Evolutionary conservation across 1,140 invertebrate genomes (phyloP).

Genomic region (Anastatus disparis): DNA sequence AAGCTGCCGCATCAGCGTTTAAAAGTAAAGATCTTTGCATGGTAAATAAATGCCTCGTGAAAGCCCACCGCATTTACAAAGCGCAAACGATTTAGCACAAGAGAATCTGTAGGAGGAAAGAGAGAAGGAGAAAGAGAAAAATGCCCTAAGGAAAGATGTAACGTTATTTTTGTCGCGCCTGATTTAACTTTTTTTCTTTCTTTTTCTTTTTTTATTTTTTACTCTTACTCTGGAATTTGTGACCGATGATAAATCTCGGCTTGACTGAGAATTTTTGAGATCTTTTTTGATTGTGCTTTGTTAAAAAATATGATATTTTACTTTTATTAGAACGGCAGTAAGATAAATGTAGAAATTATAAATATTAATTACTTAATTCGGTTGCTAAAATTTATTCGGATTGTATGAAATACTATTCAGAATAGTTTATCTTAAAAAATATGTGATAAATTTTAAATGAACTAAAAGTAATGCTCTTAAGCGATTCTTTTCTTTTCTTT

Average conservation of each 20-base stretch:
- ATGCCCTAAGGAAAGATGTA: constrained; percentile 2
- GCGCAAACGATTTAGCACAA: constrained; percentile 1
- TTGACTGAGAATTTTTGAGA: constrained; percentile 1
- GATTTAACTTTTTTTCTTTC: constrained; percentile 23
- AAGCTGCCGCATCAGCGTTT: background rate
- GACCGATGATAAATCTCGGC: background rate
- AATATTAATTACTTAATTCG: too few relatives aligned
- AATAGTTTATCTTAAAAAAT: too few relatives aligned
- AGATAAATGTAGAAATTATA: too few relatives aligned
- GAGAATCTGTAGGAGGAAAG: background rate
- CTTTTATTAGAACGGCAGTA: too few relatives aligned
- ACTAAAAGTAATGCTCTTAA: too few relatives aligned
- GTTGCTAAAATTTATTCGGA: too few relatives aligned
- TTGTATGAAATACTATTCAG: too few relatives aligned
- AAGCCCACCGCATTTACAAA: too few relatives aligned
- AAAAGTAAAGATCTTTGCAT: background rate
- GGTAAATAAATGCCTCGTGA: constrained; percentile 26
- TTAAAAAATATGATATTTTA: background rate
- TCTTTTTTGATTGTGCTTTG: constrained; percentile 6
- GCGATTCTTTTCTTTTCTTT: too few relatives aligned
- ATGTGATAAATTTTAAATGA: too few relatives aligned
- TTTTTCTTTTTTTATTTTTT: background rate
- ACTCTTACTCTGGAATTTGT: background rate
- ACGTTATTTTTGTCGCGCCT: constrained; percentile 30
- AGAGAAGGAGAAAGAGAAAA: constrained; percentile 1